These are phyloP conservation scores for Typhlomys cinereus DNA, from an alignment of 2,113 vertebrate genomes.

Conservation along the genomic window DNA sequence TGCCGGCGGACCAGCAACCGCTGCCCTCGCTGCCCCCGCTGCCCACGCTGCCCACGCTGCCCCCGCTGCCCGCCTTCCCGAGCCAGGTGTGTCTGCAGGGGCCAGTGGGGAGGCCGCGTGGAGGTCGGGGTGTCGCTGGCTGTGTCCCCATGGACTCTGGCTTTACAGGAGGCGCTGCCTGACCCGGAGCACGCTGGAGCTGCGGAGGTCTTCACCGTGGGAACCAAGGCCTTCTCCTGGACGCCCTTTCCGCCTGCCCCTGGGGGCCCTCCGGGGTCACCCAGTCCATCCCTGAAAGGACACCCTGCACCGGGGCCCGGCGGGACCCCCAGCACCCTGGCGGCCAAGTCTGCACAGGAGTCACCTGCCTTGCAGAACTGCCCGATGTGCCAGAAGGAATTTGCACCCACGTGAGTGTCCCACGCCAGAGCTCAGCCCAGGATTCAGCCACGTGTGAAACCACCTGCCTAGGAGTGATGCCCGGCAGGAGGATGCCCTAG, in stretches of 20 bases:
- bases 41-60: too few relatives aligned
- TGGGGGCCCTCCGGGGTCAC: neutral
- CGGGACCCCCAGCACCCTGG: neutral
- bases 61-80: slow-evolving; percentile 49
- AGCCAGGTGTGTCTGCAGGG: slow-evolving; percentile 22
- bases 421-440: rapidly evolving
- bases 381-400: slow-evolving; percentile 89
- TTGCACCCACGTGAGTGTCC: slow-evolving; percentile 86
- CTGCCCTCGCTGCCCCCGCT: slow-evolving; percentile 58
- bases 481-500: too few relatives aligned
- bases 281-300: neutral
- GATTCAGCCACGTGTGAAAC: neutral
- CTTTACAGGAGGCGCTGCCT: slow-evolving; percentile 15
- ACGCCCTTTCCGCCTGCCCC: slow-evolving; percentile 51
- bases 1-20: neutral
- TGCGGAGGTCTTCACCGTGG: slow-evolving; percentile 56
- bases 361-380: slow-evolving; percentile 83
- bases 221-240: slow-evolving; percentile 55
- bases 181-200: neutral
- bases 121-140: neutral
- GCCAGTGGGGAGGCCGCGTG: neutral
- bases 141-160: neutral
- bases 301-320: rapidly evolving
- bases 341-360: neutral
- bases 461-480: neutral